A percentile compares a stretch with the other conserved stretches of the same genome.
phyloP scores from a whole-genome alignment of 2,797 vertebrate species.

The Sebastes alutus region DNA sequence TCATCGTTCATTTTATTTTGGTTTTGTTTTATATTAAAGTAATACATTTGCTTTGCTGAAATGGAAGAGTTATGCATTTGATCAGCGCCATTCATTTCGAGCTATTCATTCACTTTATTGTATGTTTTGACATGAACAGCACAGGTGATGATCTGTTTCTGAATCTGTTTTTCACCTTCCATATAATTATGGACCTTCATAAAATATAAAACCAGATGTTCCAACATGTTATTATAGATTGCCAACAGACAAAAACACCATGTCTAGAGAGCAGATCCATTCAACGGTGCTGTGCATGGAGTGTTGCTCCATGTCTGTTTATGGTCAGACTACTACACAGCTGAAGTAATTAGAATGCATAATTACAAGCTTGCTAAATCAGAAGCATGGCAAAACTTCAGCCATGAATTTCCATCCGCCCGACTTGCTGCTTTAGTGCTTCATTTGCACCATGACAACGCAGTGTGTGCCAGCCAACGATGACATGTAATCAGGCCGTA shows the following conservation, averaged over 20 bases:
- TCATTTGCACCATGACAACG: conserved; percentile 22
- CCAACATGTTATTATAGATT: neutral
- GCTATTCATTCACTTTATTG: neutral
- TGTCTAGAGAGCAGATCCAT: neutral
- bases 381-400: conserved; percentile 29
- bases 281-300: conserved; percentile 3
- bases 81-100: neutral
- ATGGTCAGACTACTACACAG: conserved; percentile 10
- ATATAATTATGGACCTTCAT: neutral
- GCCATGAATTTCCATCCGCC: conserved; percentile 43
- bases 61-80: neutral
- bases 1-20: neutral
- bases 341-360: conserved; percentile 47
- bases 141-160: neutral
- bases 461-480: neutral
- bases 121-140: neutral
- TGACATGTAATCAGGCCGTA: conserved; percentile 7
- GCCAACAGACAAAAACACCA: neutral
- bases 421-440: conserved; percentile 38
- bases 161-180: neutral
- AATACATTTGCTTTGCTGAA: neutral
- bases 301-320: conserved; percentile 1
- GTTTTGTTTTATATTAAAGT: neutral
- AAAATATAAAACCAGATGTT: neutral
- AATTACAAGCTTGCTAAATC: conserved; percentile 47